Evolutionary conservation across 2,113 vertebrate species (phyloP).

Genomic region (Dicrurus megarhynchus): DNA sequence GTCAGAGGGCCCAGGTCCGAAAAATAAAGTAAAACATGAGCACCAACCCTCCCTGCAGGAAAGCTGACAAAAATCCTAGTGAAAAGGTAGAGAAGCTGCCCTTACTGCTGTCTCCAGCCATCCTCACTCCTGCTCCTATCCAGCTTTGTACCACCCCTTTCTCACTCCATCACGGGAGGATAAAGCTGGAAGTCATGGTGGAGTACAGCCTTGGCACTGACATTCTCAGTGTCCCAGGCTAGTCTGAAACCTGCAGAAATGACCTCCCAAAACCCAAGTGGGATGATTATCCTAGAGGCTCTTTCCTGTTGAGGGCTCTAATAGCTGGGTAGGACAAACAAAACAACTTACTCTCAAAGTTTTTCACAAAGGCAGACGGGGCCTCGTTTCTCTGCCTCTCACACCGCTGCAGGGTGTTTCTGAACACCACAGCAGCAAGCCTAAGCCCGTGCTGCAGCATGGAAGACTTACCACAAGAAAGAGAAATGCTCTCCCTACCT

Average conservation of each 20-base stretch:
- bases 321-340: background rate
- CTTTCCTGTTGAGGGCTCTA: background rate
- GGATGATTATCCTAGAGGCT: background rate
- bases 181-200: background rate
- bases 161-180: accelerated
- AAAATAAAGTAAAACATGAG: background rate
- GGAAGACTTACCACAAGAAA: background rate
- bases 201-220: background rate
- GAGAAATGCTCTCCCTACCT: background rate
- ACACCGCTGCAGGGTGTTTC: background rate
- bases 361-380: background rate
- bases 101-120: background rate
- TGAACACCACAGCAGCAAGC: background rate
- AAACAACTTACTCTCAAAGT: background rate
- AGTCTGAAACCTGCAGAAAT: background rate
- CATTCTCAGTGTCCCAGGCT: background rate
- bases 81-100: background rate
- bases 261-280: background rate
- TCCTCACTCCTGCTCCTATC: background rate
- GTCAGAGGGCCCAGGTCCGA: background rate
- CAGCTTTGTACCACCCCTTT: background rate
- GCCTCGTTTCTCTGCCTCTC: background rate
- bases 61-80: background rate
- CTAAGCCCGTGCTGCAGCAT: background rate
- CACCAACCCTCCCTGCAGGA: background rate